These are phyloP conservation scores for Psylliodes chrysocephalus DNA, from an alignment of 2,888 invertebrate genomes.

Conservation along the genomic window DNA sequence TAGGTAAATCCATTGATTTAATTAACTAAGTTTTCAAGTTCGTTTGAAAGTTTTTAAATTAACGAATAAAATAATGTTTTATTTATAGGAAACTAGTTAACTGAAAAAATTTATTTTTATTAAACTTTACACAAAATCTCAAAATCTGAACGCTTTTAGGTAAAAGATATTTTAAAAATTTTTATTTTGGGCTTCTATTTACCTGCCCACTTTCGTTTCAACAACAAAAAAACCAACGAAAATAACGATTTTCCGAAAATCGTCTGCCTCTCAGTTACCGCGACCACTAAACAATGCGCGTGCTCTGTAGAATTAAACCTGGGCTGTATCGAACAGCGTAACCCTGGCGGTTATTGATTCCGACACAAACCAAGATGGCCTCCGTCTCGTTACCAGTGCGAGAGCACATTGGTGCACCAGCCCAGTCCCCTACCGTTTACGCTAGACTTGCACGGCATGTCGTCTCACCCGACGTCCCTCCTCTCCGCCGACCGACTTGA, in stretches of 20 bases:
- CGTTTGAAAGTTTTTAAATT: too few relatives aligned
- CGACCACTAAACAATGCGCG: constrained; percentile 24
- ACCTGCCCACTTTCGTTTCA: background rate
- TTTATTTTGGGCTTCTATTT: background rate
- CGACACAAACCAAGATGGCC: constrained; percentile 60
- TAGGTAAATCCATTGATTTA: too few relatives aligned
- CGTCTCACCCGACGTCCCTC: constrained; percentile 40
- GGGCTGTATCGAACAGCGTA: constrained; percentile 59
- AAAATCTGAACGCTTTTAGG: too few relatives aligned
- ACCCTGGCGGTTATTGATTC: constrained; percentile 60
- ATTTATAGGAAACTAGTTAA: too few relatives aligned
- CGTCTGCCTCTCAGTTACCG: constrained; percentile 5
- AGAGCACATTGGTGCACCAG: constrained; percentile 59
- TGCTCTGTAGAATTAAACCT: constrained; percentile 22
- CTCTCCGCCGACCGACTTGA: constrained; percentile 52
- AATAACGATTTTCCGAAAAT: constrained; percentile 34
- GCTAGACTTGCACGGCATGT: constrained; percentile 54
- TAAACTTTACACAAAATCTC: too few relatives aligned
- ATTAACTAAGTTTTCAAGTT: too few relatives aligned
- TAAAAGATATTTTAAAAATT: too few relatives aligned
- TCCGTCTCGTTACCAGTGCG: constrained; percentile 55
- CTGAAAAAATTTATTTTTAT: too few relatives aligned
- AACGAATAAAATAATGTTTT: too few relatives aligned
- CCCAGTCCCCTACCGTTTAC: constrained; percentile 55
- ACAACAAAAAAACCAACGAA: constrained; percentile 20